Conservation (phyloP, 2,113 vertebrate species). For the Numenius arquata region DNA sequence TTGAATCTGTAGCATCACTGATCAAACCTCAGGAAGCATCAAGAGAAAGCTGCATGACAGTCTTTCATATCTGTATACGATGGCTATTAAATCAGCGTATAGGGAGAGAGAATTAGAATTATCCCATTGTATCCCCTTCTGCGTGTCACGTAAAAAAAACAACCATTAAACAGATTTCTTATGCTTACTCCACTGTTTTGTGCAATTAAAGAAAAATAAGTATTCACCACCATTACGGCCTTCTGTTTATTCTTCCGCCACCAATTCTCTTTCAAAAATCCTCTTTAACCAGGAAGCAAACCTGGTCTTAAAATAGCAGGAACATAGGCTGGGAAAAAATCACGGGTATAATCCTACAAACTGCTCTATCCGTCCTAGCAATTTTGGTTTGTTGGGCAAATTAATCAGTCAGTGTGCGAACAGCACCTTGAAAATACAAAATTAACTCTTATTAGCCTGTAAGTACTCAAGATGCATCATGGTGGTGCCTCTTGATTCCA, state of each 20-base stretch:
- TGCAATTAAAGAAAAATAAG: background rate
- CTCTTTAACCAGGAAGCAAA: background rate
- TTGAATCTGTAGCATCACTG: background rate
- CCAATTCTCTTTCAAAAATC: background rate
- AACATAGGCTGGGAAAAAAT: background rate
- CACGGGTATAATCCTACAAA: background rate
- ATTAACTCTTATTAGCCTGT: background rate
- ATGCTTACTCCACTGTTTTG: background rate
- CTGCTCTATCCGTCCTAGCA: background rate
- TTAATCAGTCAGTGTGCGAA: background rate
- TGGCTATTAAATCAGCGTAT: background rate
- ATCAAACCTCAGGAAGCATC: background rate
- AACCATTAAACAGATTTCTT: background rate
- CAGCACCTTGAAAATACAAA: background rate
- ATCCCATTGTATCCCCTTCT: background rate
- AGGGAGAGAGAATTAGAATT: background rate
- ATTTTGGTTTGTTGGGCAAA: background rate
- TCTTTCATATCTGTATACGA: background rate
- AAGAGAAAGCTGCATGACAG: background rate
- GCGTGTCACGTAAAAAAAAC: background rate
- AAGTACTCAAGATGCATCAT: background rate
- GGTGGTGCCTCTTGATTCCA: background rate
- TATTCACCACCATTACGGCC: accelerated
- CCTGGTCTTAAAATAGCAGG: background rate
- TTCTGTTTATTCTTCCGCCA: background rate